Evolutionary conservation across 2,888 invertebrate species (phyloP), one percentile per base, ranked within the genome.

Genomic region (Alsophila aescularia): DNA sequence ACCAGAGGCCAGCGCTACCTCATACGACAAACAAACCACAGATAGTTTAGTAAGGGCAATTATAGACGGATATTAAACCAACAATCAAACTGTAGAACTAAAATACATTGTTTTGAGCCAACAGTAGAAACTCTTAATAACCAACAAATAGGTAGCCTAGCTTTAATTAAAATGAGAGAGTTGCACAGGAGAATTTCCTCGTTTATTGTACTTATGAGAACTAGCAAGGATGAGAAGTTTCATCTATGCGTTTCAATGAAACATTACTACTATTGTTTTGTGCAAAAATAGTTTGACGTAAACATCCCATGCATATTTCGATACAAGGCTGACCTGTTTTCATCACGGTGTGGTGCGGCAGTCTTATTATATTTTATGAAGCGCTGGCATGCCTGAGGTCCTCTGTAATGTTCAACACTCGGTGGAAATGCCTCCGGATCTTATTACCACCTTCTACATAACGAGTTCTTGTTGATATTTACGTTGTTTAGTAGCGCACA

Each of bases 321-420:
- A 36, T 51, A 65, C 60, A 58, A 56, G 61, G 62, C 72, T 79
- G 80, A 79, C 81, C 83, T 73, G 77, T 74, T 83, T 81, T 72
- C 75, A 75, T 73, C 73, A 74, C 72, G 73, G 75, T 69, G 24
- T 62, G 43, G 58, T 75, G 62, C 60, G 75, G 78, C 80, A 77
- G 77, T 83, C 87, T 88, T 87, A 85, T 90, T 88, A 90, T 87
- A 88, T 88, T 89, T 90, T 87, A 88, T 85, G 86, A 80, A 74
- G 75, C 79, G 76, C 76, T 70, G 79, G 79, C 77, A 81, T 77
- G 79, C 79, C 79, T 77, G 73, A 77, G 77, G 77, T 79, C 77
- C 71, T 72, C 73, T 73, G 78, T 84, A 80, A 83, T 79, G 76
- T 76, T 76, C 73, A 72, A 76, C 80, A 77, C 76, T 81, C 75